Evolutionary conservation across 30 jellyfish, hydroid and myxozoan genomes (phyloP).

Genomic region (Mastigias papua): DNA sequence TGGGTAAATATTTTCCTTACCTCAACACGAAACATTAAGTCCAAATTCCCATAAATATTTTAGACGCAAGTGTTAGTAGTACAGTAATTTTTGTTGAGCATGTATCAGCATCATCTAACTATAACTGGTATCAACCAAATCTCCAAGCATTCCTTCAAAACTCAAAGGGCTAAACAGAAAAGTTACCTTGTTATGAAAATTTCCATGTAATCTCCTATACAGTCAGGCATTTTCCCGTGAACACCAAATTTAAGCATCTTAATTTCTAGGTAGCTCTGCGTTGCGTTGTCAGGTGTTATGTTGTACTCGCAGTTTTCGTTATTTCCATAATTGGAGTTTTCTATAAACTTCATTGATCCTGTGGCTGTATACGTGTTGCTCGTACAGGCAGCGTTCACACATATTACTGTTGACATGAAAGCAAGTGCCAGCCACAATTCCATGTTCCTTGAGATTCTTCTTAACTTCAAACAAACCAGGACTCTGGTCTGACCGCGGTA

Average conservation of each 20-base stretch:
- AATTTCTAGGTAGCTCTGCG: background rate
- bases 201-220: slow-evolving; percentile 13
- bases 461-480: too few relatives aligned
- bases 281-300: background rate
- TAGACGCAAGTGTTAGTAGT: too few relatives aligned
- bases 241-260: slow-evolving; percentile 1
- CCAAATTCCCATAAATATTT: too few relatives aligned
- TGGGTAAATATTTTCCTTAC: too few relatives aligned
- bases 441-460: too few relatives aligned
- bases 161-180: too few relatives aligned
- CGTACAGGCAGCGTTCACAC: background rate
- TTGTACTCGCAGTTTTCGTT: background rate
- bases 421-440: background rate
- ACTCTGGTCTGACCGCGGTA: too few relatives aligned
- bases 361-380: background rate
- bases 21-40: too few relatives aligned
- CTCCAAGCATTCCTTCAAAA: too few relatives aligned
- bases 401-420: background rate
- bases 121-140: too few relatives aligned
- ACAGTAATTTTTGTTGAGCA: too few relatives aligned
- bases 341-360: background rate
- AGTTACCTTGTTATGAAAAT: slow-evolving; percentile 11
- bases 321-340: background rate
- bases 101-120: too few relatives aligned
- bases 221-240: slow-evolving; percentile 16